A percentile compares a stretch with the other conserved stretches of the same genome.
Evolutionary conservation across 2,888 invertebrate species (phyloP).

Genomic region (Digitonthophagus gazella): DNA sequence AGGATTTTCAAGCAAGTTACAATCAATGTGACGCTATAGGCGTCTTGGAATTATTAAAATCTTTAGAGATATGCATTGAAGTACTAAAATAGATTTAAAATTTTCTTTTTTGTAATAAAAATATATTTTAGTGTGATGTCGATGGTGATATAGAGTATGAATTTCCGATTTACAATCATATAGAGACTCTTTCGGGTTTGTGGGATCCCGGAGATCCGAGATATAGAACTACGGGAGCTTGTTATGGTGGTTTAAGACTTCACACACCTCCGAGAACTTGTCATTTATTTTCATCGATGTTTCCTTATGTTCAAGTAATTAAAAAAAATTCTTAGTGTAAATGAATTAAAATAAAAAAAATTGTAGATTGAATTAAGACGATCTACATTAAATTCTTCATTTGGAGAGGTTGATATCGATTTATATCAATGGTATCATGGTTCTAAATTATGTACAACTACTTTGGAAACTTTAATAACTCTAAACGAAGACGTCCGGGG

Average conservation of each 20-base stretch:
- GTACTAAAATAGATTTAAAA: slow-evolving; percentile 43
- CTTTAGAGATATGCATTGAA: slow-evolving; percentile 66
- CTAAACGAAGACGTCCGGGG: slow-evolving; percentile 55
- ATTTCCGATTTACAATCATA: slow-evolving; percentile 69
- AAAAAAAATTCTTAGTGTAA: neutral
- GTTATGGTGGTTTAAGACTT: slow-evolving; percentile 65
- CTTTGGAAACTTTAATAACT: slow-evolving; percentile 67
- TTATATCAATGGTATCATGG: slow-evolving; percentile 72
- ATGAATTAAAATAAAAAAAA: neutral
- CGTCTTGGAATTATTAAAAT: slow-evolving; percentile 66
- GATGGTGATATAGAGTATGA: slow-evolving; percentile 73
- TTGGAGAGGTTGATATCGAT: slow-evolving; percentile 60
- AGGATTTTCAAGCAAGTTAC: slow-evolving; percentile 71
- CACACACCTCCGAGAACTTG: slow-evolving; percentile 57
- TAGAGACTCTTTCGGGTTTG: slow-evolving; percentile 64
- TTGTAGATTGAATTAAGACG: slow-evolving; percentile 43
- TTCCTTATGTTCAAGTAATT: slow-evolving; percentile 64
- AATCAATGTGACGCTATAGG: slow-evolving; percentile 69
- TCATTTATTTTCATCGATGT: slow-evolving; percentile 64
- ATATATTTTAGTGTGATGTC: slow-evolving; percentile 58
- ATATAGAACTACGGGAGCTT: slow-evolving; percentile 50
- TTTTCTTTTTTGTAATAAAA: slow-evolving; percentile 2
- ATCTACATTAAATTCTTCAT: slow-evolving; percentile 44
- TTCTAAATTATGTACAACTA: slow-evolving; percentile 66
- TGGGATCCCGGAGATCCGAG: slow-evolving; percentile 62